phyloP scores from a whole-genome alignment of 2,888 invertebrate genomes.

The Dryobotodes eremita region DNA sequence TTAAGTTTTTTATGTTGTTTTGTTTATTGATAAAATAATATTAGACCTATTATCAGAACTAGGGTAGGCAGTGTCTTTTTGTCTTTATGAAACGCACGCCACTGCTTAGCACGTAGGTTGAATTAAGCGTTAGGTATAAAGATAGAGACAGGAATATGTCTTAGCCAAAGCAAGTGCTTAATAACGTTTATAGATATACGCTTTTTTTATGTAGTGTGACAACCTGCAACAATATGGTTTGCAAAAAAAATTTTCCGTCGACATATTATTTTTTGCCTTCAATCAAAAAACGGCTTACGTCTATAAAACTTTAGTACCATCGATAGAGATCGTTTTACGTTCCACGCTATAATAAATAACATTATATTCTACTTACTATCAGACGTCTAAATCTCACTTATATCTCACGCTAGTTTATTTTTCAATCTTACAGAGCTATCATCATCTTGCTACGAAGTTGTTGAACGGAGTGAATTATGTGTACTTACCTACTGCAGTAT shows the following conservation, averaged over 20 bases:
- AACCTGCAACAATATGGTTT: not conserved
- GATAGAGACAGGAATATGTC: not conserved
- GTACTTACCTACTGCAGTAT: not conserved
- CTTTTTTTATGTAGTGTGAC: not conserved
- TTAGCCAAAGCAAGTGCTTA: not conserved
- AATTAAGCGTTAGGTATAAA: not conserved
- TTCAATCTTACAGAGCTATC: slow-evolving; percentile 52
- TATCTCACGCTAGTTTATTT: slow-evolving; percentile 49
- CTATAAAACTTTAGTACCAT: slow-evolving; percentile 38
- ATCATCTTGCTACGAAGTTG: slow-evolving; percentile 21
- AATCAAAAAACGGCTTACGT: slow-evolving; percentile 42
- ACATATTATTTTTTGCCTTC: slow-evolving; percentile 5
- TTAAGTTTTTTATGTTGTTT: no score
- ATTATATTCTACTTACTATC: slow-evolving; percentile 44
- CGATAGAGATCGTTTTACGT: slow-evolving; percentile 48
- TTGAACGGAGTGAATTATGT: slow-evolving; percentile 25
- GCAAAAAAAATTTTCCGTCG: not conserved
- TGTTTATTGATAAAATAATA: no score
- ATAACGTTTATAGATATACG: not conserved
- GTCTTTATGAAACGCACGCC: no score
- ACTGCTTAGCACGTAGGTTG: not conserved
- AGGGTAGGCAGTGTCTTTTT: no score
- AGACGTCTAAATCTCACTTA: slow-evolving; percentile 43
- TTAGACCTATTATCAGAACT: no score
- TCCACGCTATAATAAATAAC: slow-evolving; percentile 38